Evolutionary conservation across 2,888 invertebrate species (phyloP), one percentile per base, ranked within the genome.

Genomic region (Netelia melanura): DNA sequence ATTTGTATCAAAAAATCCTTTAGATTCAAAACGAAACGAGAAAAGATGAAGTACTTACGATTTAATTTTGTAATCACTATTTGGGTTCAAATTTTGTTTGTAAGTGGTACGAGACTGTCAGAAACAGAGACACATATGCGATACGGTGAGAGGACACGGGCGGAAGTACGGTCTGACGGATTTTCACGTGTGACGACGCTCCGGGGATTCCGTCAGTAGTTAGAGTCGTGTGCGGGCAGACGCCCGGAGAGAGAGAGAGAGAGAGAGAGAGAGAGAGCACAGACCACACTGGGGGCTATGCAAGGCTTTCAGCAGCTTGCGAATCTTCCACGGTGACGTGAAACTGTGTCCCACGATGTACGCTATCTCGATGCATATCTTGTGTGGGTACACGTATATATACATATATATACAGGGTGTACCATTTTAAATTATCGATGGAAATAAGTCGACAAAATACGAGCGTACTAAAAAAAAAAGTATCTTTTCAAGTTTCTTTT

Each of bases 311-410:
- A 74, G 76, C 56, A 71, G 83, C 72, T 74, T 74, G 80, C 68
- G 80, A 77, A 68, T 83, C 85, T 80, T 83, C 71, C 52, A 77
- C 72, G 64, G 54, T 80, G 80, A 76, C 62, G 79, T 70, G 62
- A 17, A 65, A 82, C 64, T 62, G 48, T 78, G 74, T 77, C 61
- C 71, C 38, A 65, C 75, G 25, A 65, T 78, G 6, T 52, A 56
- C 44, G 54, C 48, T 62, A 52, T 48, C 30, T 81, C 56, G 54
- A 44, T 80, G 71, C 65, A 72, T 54, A 23, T 38, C 56, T 70
- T 9, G 21, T 30, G 30, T 64, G 52, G 64, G 14, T 48, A 0
- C 8, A 48, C 9, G 8, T 48, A 8, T 14, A 48, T 48, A 48
- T 48, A 48, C 9, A 9, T 48, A 48, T 48, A 30, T 30, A 38